These are phyloP conservation scores for Beris chalybata DNA, from an alignment of 2,888 invertebrate genomes.

Conservation along the genomic window DNA sequence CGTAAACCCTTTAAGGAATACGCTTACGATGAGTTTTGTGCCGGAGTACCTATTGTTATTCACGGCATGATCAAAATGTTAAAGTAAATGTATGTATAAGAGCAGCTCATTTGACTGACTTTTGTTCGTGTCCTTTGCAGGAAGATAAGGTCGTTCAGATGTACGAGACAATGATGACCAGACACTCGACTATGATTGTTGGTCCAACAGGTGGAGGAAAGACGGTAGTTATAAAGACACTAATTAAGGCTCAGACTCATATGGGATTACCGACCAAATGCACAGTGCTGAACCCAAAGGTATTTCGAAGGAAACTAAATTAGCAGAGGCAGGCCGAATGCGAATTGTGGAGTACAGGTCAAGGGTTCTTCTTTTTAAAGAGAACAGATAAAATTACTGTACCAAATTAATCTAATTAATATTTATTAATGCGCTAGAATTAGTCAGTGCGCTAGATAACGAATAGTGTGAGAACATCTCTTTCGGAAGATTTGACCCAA, in stretches of 20 bases:
- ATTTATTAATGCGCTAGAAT: no score
- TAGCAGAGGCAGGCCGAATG: not conserved
- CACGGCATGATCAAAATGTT: no score
- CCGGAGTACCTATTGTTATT: no score
- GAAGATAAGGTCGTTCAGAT: conserved; percentile 87
- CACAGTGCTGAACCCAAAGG: conserved; percentile 81
- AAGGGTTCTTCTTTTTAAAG: no score
- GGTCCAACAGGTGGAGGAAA: conserved; percentile 94
- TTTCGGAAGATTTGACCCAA: no score
- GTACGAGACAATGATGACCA: conserved; percentile 93
- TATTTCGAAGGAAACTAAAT: not conserved
- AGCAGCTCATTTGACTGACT: not conserved
- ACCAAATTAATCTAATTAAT: no score
- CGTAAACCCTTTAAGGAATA: no score
- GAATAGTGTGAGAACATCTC: no score
- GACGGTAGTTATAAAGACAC: conserved; percentile 76
- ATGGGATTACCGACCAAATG: conserved; percentile 79
- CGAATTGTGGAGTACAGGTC: not conserved
- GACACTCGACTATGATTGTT: conserved; percentile 89
- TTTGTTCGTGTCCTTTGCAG: conserved; percentile 54
- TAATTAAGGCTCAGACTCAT: conserved; percentile 76
- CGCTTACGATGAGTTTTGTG: no score
- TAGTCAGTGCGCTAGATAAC: no score
- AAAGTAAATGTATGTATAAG: no score
- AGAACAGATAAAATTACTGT: no score